These are phyloP conservation scores for Donacobius atricapilla DNA, from an alignment of 2,113 vertebrate genomes.

Conservation along the genomic window DNA sequence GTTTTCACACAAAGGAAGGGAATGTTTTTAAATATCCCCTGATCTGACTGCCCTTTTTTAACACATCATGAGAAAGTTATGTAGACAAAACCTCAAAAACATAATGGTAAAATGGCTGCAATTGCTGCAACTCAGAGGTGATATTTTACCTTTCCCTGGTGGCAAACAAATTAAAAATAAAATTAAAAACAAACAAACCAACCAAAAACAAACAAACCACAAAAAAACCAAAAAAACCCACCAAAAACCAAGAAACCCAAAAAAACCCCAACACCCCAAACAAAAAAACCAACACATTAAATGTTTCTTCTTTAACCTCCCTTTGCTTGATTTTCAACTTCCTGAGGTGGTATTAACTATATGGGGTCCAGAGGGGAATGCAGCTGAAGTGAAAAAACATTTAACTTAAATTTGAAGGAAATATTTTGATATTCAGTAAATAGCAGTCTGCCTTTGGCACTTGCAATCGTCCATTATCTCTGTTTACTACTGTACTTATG, in stretches of 20 bases:
- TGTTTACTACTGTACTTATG: not conserved
- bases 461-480: not conserved
- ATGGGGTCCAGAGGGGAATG: too few species aligned
- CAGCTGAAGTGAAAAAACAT: not conserved
- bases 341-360: not conserved
- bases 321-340: not conserved
- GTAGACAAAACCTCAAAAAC: not conserved
- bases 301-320: not conserved
- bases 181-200: not conserved
- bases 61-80: not conserved
- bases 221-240: too few species aligned
- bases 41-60: not conserved
- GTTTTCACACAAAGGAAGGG: not conserved
- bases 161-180: not conserved
- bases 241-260: too few species aligned
- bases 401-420: not conserved
- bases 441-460: not conserved
- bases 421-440: not conserved
- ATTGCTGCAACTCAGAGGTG: not conserved
- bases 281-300: accelerated
- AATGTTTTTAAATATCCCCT: not conserved
- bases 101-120: not conserved
- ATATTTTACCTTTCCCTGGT: not conserved
- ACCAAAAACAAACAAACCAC: not conserved
- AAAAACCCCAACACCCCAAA: too few species aligned